Evolutionary conservation across 2,888 invertebrate species (phyloP), one percentile per base, ranked within the genome.

Genomic region (Salticus scenicus): DNA sequence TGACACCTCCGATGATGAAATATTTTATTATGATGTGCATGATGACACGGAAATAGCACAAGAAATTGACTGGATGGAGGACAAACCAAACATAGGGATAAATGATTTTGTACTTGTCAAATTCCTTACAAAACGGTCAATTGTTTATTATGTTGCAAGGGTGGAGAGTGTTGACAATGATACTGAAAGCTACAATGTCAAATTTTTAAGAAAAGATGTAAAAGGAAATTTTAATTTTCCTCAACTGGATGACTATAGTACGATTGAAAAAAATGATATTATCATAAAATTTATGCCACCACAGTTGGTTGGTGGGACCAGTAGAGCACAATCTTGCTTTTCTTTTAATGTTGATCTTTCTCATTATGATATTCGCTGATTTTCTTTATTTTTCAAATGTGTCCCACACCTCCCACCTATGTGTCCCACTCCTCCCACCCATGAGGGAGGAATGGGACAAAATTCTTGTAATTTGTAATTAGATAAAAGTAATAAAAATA

Each of bases 391-490:
- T 51, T 51, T 51, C 51, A 51, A n/a, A 51, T 51, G 17, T 51
- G 51, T 51, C 17, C 51, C 51, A n/a, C n/a, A n/a, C n/a, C n/a
- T n/a, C n/a, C n/a, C n/a, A n/a, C n/a, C n/a, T n/a, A n/a, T n/a
- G n/a, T n/a, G n/a, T n/a, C n/a, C n/a, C n/a, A 51, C 20, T 17
- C 51, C n/a, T 51, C 51, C 51, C 51, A 20, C 51, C 51, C 51
- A 51, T 51, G 51, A 51, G 20, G 51, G 51, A 51, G 51, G 51
- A 51, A 51, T 51, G 51, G 51, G 51, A 51, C 51, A 51, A 8
- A 51, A 51, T 51, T 51, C 51, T 51, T 51, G 51, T 20, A 51
- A 51, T 51, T 51, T 51, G 51, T 51, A 51, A 51, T 51, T 51
- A 51, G 51, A 8, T 51, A 51, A 51, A 51, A 51, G 51, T 51